Percentiles rank a stretch among this genome's conserved stretches.
These are phyloP conservation scores for Vimba vimba DNA, from an alignment of 2,113 vertebrate species.

Conservation along the genomic window DNA sequence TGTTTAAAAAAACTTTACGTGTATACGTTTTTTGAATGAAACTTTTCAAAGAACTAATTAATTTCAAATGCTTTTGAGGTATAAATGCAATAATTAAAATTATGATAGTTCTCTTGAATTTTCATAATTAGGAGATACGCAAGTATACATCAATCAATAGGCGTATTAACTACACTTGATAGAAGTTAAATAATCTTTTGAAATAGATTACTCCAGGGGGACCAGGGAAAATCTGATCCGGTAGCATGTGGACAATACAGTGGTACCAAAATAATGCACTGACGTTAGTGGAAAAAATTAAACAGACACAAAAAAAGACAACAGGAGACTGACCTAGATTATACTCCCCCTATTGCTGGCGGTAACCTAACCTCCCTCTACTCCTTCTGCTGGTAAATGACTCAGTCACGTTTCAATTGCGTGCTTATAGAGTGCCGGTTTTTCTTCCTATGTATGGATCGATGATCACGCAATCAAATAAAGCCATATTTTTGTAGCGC, in stretches of 20 bases:
- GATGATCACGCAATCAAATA: neutral
- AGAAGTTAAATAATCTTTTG: neutral
- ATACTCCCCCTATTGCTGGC: slow-evolving; percentile 46
- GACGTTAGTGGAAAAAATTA: slow-evolving; percentile 48
- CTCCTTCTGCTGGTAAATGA: slow-evolving; percentile 54
- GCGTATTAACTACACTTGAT: neutral
- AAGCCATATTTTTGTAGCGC: neutral
- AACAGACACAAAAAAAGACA: slow-evolving; percentile 26
- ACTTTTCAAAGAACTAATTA: neutral
- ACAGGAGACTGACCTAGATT: slow-evolving; percentile 56
- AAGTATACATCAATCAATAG: neutral
- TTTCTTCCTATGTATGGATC: neutral
- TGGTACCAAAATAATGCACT: slow-evolving; percentile 25
- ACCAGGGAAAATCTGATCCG: neutral
- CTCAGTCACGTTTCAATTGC: slow-evolving; percentile 47
- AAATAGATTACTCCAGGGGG: slow-evolving; percentile 5
- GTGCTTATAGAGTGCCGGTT: slow-evolving; percentile 41
- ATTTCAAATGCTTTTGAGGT: neutral
- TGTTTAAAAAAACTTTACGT: neutral
- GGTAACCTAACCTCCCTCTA: slow-evolving; percentile 57
- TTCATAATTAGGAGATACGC: neutral
- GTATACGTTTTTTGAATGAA: neutral
- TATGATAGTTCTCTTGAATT: neutral
- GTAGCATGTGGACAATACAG: neutral
- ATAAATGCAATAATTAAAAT: neutral